These are phyloP conservation scores for Acropternis orthonyx DNA, from an alignment of 2,797 vertebrate genomes.

Conservation along the genomic window DNA sequence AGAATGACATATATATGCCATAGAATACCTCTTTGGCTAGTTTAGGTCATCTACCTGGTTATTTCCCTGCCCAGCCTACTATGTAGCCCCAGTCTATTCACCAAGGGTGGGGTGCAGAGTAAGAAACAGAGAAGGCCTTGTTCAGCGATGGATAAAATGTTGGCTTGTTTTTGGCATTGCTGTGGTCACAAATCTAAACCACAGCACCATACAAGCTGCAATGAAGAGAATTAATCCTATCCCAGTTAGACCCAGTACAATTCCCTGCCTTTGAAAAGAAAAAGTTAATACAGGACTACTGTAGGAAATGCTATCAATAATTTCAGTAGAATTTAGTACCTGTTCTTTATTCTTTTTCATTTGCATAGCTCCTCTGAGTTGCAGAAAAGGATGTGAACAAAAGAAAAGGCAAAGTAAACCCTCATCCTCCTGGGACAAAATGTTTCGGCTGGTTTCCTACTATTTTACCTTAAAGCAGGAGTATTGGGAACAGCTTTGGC, in stretches of 20 bases:
- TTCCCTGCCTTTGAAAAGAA: neutral
- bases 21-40: neutral
- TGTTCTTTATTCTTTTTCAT: neutral
- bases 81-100: neutral
- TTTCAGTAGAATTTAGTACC: neutral
- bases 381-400: conserved; percentile 4
- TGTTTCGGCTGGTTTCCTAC: neutral
- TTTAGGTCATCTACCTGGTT: neutral
- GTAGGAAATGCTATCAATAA: neutral
- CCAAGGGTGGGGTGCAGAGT: neutral
- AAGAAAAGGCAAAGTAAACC: conserved; percentile 25
- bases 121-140: neutral
- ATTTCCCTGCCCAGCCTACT: neutral
- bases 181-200: neutral
- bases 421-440: conserved; percentile 22
- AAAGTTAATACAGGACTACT: neutral
- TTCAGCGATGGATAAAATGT: neutral
- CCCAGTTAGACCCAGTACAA: neutral
- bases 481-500: neutral
- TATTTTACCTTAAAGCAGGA: conserved; percentile 9
- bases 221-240: neutral
- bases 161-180: neutral
- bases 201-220: neutral
- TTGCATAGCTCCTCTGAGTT: neutral
- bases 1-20: neutral